Evolutionary conservation across 2,888 invertebrate species (phyloP).

Genomic region (Melitaea athalia): DNA sequence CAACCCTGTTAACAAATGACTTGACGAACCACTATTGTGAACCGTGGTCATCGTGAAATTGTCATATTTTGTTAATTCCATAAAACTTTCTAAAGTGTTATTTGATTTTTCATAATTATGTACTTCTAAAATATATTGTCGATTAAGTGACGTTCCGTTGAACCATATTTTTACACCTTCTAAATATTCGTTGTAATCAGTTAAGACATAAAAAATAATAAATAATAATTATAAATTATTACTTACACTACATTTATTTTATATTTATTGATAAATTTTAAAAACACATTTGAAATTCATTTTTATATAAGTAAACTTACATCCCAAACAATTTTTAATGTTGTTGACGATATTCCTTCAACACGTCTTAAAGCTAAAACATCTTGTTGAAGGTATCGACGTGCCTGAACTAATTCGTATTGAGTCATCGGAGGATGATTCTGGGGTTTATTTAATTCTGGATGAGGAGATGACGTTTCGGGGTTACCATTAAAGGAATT

Average conservation of each 20-base stretch:
- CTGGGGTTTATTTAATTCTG: conserved; percentile 72
- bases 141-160: conserved; percentile 71
- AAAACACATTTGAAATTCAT: not conserved
- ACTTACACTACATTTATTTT: not conserved
- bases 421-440: conserved; percentile 87
- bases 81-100: conserved; percentile 59
- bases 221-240: conserved; percentile 8
- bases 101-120: conserved; percentile 58
- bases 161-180: conserved; percentile 87
- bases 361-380: conserved; percentile 88
- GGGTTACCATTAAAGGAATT: conserved; percentile 68
- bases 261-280: conserved; percentile 11
- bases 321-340: conserved; percentile 91
- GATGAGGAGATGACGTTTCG: conserved; percentile 70
- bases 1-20: conserved; percentile 89
- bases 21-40: conserved; percentile 86
- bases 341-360: conserved; percentile 87
- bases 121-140: conserved; percentile 58
- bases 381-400: conserved; percentile 89
- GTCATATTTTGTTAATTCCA: conserved; percentile 68
- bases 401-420: conserved; percentile 89
- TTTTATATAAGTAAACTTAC: conserved; percentile 74
- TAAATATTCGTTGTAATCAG: conserved; percentile 80
- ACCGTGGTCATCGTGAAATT: conserved; percentile 88
- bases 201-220: conserved; percentile 65